Evolutionary conservation across 1,140 invertebrate species (phyloP), one percentile per base, ranked within the genome.

Genomic region (Phymorhynchus buccinoides): DNA sequence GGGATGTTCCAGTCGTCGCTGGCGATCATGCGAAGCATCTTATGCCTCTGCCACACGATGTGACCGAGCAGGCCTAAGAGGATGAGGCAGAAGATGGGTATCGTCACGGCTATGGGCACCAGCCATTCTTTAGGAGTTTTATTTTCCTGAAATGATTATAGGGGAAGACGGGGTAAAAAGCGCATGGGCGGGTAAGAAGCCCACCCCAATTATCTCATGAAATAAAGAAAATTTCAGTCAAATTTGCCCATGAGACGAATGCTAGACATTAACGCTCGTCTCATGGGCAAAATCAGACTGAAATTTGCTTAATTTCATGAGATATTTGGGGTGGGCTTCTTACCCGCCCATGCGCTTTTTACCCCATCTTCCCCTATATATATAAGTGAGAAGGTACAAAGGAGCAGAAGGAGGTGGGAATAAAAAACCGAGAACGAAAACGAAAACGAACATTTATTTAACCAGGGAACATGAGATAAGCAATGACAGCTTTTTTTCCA

Each of bases 1-100:
- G 87, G 85, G 32, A 91, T 90, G 75, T 87, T 86, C 90, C 91
- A 91, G 37, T 87, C 88, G 56, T 91, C 81, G 56, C 86, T 89
- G 44, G 89, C 77, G 35, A 91, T 81, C 86, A 89, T 87, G 62
- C 85, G 42, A 7, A 81, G 12, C 42, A 85, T 75, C 56, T 81
- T 83, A 77, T 71, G 48, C 9, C 68, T 39, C 75, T 87, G 84
- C 30, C 73, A 82, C 35, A 85, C 35, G 83, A 87, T 83, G 83
- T 87, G 85, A 2, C 73, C 86, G 1, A 80, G 41, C n/a, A 87
- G 9, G 44, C 44, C 77, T 32, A 68, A 18, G 1, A 85, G 30
- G 3, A 87, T n/a, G 9, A 75, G 42, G 4, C 44, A 22, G 39
- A 80, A 62, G 16, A 88, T 6, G 27, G 88, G 80, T 6, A 89